phyloP scores from a whole-genome alignment of 2,888 invertebrate genomes.

The Mythimna pallens region DNA sequence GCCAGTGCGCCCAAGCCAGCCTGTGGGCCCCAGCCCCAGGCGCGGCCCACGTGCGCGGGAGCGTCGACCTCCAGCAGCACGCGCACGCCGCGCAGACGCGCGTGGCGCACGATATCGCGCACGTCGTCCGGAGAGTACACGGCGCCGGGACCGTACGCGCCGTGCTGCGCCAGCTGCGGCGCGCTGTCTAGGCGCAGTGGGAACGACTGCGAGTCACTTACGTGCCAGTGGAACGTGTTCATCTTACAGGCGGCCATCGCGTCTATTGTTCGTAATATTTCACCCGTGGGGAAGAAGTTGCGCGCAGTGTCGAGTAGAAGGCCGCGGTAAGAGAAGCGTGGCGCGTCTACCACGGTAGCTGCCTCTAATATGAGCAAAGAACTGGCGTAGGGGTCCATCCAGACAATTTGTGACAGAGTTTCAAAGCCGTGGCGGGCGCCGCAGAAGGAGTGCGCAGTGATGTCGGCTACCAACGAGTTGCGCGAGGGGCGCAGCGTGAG shows the following conservation, averaged over 20 bases:
- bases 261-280: conserved; percentile 94
- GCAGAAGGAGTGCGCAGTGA: conserved; percentile 93
- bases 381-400: conserved; percentile 93
- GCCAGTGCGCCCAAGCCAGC: conserved; percentile 95
- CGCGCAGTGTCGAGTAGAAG: conserved; percentile 97
- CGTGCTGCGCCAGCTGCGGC: conserved; percentile 95
- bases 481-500: conserved; percentile 90
- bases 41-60: conserved; percentile 97
- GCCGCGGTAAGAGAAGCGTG: conserved; percentile 95
- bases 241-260: conserved; percentile 97
- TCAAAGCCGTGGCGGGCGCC: conserved; percentile 95
- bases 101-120: conserved; percentile 94
- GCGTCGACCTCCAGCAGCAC: conserved; percentile 97
- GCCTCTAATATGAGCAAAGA: conserved; percentile 92
- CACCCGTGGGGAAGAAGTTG: conserved; percentile 95
- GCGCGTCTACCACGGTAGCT: conserved; percentile 94
- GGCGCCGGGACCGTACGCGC: conserved; percentile 95
- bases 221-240: conserved; percentile 98
- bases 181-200: conserved; percentile 94
- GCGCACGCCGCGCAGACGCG: conserved; percentile 95
- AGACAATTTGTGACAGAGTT: conserved; percentile 95
- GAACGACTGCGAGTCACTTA: conserved; percentile 97
- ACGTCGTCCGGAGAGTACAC: conserved; percentile 94
- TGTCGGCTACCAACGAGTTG: conserved; percentile 90
- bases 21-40: conserved; percentile 95